These are phyloP conservation scores for Pelecanus crispus DNA, from an alignment of 2,113 vertebrate genomes.

Conservation along the genomic window DNA sequence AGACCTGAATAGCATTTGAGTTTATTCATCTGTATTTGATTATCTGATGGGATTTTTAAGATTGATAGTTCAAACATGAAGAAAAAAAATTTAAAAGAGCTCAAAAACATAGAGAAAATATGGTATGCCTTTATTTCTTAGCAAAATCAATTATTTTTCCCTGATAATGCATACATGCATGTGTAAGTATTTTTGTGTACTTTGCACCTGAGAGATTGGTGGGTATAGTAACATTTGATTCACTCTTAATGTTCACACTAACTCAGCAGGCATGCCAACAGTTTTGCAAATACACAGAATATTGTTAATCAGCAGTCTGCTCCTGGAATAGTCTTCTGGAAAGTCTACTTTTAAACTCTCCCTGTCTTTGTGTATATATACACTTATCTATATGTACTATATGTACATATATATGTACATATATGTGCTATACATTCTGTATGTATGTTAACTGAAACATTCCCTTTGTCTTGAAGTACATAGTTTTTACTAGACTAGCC, in stretches of 20 bases:
- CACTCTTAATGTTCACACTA: not conserved
- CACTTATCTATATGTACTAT: not conserved
- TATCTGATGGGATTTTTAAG: not conserved
- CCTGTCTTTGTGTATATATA: not conserved
- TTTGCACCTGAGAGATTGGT: not conserved
- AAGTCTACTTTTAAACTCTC: not conserved
- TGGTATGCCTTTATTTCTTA: rapidly evolving
- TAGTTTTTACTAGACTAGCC: not conserved
- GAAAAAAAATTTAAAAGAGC: not conserved
- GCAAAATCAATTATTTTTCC: not conserved
- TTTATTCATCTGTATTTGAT: not conserved
- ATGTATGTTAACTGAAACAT: not conserved
- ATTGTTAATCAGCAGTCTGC: not conserved
- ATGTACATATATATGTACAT: not conserved
- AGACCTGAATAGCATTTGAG: not conserved
- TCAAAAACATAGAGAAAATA: not conserved
- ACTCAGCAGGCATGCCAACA: not conserved
- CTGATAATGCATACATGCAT: not conserved
- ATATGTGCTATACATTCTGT: not conserved
- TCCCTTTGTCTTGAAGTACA: not conserved
- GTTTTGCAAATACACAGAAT: not conserved
- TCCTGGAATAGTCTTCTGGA: not conserved
- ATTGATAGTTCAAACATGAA: not conserved
- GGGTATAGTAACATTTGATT: not conserved
- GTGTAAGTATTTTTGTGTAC: not conserved